Conservation (phyloP, 2,113 vertebrate genomes). For the Anguilla rostrata region DNA sequence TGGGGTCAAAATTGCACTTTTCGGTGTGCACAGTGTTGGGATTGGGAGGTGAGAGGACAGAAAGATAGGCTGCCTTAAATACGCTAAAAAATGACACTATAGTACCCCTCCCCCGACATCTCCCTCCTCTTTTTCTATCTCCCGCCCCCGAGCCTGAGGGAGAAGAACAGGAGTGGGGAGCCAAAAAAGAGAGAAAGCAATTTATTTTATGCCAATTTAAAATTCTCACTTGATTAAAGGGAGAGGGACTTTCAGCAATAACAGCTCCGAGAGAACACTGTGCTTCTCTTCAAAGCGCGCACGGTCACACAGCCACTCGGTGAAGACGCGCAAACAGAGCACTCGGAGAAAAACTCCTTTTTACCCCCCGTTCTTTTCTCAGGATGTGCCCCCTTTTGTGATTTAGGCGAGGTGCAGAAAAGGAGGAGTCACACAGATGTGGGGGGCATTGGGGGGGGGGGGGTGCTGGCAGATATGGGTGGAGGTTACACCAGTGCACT, state of each 20-base stretch:
- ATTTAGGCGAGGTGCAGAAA: not conserved
- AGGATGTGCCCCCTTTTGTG: not conserved
- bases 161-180: not conserved
- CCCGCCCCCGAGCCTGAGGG: not conserved
- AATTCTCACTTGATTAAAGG: slow-evolving; percentile 14
- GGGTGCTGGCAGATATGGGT: not conserved
- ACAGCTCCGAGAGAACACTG: not conserved
- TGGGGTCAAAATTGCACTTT: not conserved
- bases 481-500: not conserved
- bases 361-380: not conserved
- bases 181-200: not conserved
- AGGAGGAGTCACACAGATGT: not conserved
- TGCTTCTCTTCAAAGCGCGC: not conserved
- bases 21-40: slow-evolving; percentile 10
- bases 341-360: not conserved
- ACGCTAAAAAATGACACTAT: slow-evolving; percentile 9
- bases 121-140: not conserved
- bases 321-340: not conserved
- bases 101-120: not conserved
- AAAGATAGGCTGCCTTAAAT: slow-evolving; percentile 13
- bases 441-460: not conserved
- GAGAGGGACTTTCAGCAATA: slow-evolving; percentile 1
- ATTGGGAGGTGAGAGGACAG: not conserved
- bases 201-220: not conserved
- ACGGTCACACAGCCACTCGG: not conserved